Percentiles rank a stretch among this genome's conserved stretches.
phyloP scores from a whole-genome alignment of 2,888 invertebrate genomes.

The Pachymerium ferrugineum region DNA sequence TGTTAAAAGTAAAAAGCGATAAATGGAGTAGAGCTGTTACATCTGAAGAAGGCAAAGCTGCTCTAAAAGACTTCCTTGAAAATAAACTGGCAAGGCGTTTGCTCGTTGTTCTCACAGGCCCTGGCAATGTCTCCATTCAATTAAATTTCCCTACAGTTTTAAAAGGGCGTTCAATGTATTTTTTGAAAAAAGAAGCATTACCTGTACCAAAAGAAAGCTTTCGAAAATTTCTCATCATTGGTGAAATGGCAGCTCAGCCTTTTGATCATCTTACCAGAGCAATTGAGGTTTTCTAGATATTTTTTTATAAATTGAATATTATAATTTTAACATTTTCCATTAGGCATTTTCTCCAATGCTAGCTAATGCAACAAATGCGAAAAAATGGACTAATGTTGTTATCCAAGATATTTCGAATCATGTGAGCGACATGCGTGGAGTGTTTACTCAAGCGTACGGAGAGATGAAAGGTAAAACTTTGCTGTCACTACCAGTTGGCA shows the following conservation, averaged over 20 bases:
- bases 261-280: conserved; percentile 65
- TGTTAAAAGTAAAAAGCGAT: too few relatives aligned
- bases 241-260: conserved; percentile 81
- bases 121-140: conserved; percentile 14
- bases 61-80: too few relatives aligned
- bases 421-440: conserved; percentile 84
- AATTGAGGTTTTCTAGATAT: too few relatives aligned
- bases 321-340: too few relatives aligned
- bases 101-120: conserved; percentile 12
- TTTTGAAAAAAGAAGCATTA: conserved; percentile 54
- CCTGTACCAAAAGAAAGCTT: conserved; percentile 49
- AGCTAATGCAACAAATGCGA: conserved; percentile 49
- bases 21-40: too few relatives aligned
- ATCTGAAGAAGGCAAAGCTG: too few relatives aligned
- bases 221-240: conserved; percentile 64
- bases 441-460: conserved; percentile 88
- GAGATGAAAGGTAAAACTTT: conserved; percentile 86
- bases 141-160: conserved; percentile 71
- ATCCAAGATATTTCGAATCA: conserved; percentile 86
- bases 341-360: conserved; percentile 81
- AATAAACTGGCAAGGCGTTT: too few relatives aligned
- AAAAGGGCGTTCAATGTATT: conserved; percentile 47
- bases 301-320: too few relatives aligned
- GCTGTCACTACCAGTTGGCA: conserved; percentile 65
- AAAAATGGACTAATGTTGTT: conserved; percentile 74